These are phyloP conservation scores for Triplophysa yarkandensis DNA, from an alignment of 2,797 vertebrate species.

Conservation along the genomic window DNA sequence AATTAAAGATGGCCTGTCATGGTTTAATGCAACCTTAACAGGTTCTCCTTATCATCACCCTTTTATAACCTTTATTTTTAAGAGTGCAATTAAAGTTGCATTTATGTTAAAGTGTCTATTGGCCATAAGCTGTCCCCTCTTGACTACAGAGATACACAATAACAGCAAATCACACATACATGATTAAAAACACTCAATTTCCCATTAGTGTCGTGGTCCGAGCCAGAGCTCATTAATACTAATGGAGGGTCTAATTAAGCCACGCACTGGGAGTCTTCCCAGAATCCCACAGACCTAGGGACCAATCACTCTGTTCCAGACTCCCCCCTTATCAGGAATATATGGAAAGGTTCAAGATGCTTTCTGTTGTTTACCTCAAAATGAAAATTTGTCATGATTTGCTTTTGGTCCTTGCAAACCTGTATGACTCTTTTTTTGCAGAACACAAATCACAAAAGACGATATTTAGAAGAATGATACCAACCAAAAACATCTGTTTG, in stretches of 20 bases:
- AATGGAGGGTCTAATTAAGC: conserved; percentile 40
- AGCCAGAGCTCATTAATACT: conserved; percentile 40
- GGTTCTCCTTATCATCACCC: neutral
- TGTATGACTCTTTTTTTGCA: no score
- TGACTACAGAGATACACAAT: conserved; percentile 34
- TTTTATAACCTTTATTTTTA: conserved; percentile 8
- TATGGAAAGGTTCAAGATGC: conserved; percentile 17
- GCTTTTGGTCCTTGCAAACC: no score
- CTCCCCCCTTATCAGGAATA: conserved; percentile 14
- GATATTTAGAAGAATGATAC: no score
- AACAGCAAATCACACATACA: conserved; percentile 23
- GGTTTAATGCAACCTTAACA: neutral
- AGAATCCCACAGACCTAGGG: conserved; percentile 22
- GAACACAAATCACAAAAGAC: no score
- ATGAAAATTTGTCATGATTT: no score
- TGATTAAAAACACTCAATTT: conserved; percentile 18
- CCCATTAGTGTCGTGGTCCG: conserved; percentile 26
- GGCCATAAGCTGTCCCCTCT: conserved; percentile 36
- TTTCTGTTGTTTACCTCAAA: neutral
- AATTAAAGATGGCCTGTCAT: neutral
- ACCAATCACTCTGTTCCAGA: neutral
- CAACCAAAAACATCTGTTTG: no score
- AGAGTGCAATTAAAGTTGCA: neutral
- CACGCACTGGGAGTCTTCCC: conserved; percentile 25
- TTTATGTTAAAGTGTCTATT: conserved; percentile 39